Conservation (phyloP, 2,888 invertebrate genomes). For the Synanthedon myopaeformis region DNA sequence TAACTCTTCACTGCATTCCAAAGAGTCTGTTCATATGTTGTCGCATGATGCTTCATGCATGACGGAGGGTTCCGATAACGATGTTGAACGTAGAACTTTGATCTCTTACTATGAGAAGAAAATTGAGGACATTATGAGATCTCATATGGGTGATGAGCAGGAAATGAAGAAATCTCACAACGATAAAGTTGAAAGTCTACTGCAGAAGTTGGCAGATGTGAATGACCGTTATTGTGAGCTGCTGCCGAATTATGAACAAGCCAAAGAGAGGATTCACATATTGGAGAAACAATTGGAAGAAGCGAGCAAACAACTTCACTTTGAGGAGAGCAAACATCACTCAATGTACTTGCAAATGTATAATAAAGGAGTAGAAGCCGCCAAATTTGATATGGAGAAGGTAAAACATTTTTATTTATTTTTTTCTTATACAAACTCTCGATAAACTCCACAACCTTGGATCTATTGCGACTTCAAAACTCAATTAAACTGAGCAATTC, state of each 20-base stretch:
- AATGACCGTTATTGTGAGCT: constrained; percentile 83
- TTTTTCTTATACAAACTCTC: not conserved
- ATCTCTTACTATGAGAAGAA: constrained; percentile 80
- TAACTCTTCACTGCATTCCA: constrained; percentile 81
- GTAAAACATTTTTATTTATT: constrained; percentile 37
- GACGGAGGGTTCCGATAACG: constrained; percentile 66
- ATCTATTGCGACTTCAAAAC: not conserved
- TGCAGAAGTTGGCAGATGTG: constrained; percentile 80
- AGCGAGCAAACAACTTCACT: constrained; percentile 75
- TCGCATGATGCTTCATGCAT: constrained; percentile 68
- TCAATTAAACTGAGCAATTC: not conserved
- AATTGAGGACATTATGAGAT: constrained; percentile 79
- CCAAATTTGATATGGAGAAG: constrained; percentile 78
- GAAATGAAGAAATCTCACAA: constrained; percentile 83
- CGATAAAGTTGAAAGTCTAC: constrained; percentile 80
- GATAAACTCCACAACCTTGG: not conserved
- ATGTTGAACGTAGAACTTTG: constrained; percentile 75
- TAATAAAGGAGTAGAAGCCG: constrained; percentile 85
- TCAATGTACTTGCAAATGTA: constrained; percentile 86
- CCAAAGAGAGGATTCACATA: constrained; percentile 77
- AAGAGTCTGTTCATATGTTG: constrained; percentile 74
- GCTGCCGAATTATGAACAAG: constrained; percentile 79
- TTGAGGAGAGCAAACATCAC: constrained; percentile 80
- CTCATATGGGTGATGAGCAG: constrained; percentile 73
- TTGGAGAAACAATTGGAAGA: constrained; percentile 80